A percentile compares a stretch with the other conserved stretches of the same genome.
These are phyloP conservation scores for Patiria miniata DNA, from an alignment of 35 echinoderm and acorn worm species.

Conservation along the genomic window DNA sequence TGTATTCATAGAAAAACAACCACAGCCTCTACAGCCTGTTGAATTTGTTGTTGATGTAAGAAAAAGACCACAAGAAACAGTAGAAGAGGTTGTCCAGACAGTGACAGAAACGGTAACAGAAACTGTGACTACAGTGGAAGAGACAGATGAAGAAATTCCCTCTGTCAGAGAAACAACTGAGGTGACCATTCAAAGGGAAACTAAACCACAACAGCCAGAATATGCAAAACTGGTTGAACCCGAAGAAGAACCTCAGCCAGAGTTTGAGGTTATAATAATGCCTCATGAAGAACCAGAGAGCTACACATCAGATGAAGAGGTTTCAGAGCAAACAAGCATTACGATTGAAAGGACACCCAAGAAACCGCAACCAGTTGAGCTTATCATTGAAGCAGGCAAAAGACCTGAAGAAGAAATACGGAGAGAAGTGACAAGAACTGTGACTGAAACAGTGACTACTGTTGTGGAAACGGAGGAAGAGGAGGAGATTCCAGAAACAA, in stretches of 20 bases:
- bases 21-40: slow-evolving; percentile 55
- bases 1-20: slow-evolving; percentile 58
- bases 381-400: slow-evolving; percentile 22
- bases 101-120: slow-evolving; percentile 59
- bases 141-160: slow-evolving; percentile 36
- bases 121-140: slow-evolving; percentile 44
- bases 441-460: slow-evolving; percentile 60
- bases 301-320: slow-evolving; percentile 7
- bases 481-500: slow-evolving; percentile 31
- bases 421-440: slow-evolving; percentile 43
- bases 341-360: slow-evolving; percentile 21
- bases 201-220: slow-evolving; percentile 72
- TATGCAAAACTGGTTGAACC: slow-evolving; percentile 71
- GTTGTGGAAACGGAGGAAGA: slow-evolving; percentile 53
- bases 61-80: slow-evolving; percentile 46
- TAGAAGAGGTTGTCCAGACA: slow-evolving; percentile 37
- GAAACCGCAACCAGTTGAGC: slow-evolving; percentile 23
- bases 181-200: slow-evolving; percentile 52
- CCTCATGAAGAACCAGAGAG: slow-evolving; percentile 28
- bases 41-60: slow-evolving; percentile 59
- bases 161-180: slow-evolving; percentile 34
- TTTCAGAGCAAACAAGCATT: not conserved
- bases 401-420: not conserved
- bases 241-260: slow-evolving; percentile 73
- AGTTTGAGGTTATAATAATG: slow-evolving; percentile 82